These are phyloP conservation scores for Phenganax stokvisi DNA, from an alignment of 92 coral and sea anemone species.

Conservation along the genomic window DNA sequence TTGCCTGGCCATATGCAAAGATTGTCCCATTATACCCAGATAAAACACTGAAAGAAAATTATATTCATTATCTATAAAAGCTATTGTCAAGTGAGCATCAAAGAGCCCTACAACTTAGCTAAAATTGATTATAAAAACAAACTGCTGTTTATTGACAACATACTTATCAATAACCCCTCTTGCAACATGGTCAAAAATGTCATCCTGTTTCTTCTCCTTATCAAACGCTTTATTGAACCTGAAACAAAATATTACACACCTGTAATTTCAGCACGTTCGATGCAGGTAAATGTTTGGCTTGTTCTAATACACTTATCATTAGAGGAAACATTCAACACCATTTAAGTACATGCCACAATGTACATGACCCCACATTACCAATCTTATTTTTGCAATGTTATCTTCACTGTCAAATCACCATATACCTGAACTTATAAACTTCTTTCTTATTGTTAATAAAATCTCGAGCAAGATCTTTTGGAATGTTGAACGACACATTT, in stretches of 20 bases:
- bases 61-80: neutral
- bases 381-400: neutral
- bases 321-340: neutral
- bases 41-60: conserved; percentile 60
- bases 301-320: no score
- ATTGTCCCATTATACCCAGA: conserved; percentile 95
- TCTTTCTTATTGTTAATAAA: conserved; percentile 95
- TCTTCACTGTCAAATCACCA: neutral
- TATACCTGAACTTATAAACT: conserved; percentile 84
- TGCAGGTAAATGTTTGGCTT: no score
- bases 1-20: conserved; percentile 99
- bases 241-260: neutral
- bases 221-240: conserved; percentile 92
- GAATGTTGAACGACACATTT: conserved; percentile 65
- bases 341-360: neutral
- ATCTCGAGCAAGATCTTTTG: conserved; percentile 89
- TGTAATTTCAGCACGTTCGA: neutral
- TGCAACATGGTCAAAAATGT: conserved; percentile 87
- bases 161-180: conserved; percentile 95
- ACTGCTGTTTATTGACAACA: conserved; percentile 9
- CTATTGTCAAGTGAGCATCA: neutral
- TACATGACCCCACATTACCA: neutral
- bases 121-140: neutral
- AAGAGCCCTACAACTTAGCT: no score
- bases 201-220: conserved; percentile 80